These are phyloP conservation scores for Syrmaticus mikado DNA, from an alignment of 2,113 vertebrate genomes.

Conservation along the genomic window DNA sequence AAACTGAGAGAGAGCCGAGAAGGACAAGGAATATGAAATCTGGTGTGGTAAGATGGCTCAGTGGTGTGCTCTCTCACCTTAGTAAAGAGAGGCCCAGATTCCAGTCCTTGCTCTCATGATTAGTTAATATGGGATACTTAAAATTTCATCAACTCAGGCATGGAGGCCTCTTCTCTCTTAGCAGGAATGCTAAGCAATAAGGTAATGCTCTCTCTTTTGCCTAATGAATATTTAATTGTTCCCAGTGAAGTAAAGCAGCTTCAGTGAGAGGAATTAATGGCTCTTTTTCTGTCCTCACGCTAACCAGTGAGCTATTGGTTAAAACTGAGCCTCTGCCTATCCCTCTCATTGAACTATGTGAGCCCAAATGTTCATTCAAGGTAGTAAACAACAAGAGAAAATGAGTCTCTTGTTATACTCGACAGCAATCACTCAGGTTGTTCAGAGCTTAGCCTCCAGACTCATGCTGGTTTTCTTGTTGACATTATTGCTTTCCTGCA, in stretches of 20 bases:
- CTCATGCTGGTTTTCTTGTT: not conserved
- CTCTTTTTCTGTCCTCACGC: conserved; percentile 7
- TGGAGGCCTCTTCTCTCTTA: conserved; percentile 23
- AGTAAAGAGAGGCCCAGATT: conserved; percentile 30
- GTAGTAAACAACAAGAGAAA: not conserved
- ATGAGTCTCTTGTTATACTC: not conserved
- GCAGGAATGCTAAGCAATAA: conserved; percentile 7
- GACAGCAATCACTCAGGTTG: not conserved
- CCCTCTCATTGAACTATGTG: not conserved
- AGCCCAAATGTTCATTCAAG: not conserved
- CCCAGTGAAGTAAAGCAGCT: conserved; percentile 32
- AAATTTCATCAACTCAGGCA: not conserved
- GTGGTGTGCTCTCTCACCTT: conserved; percentile 16
- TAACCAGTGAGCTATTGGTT: conserved; percentile 1
- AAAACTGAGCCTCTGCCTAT: not conserved
- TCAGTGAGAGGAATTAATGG: conserved; percentile 21
- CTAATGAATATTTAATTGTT: conserved; percentile 61
- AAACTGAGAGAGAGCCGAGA: not conserved
- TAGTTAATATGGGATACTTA: conserved; percentile 66
- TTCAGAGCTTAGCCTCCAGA: not conserved
- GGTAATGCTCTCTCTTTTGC: conserved; percentile 41
- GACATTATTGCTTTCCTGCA: not conserved
- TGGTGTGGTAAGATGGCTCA: not conserved
- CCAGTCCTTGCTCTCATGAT: conserved; percentile 44
- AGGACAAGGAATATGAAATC: not conserved